These are phyloP conservation scores for Rhimphoctona megacephalus DNA, from an alignment of 2,888 invertebrate species.

Conservation along the genomic window DNA sequence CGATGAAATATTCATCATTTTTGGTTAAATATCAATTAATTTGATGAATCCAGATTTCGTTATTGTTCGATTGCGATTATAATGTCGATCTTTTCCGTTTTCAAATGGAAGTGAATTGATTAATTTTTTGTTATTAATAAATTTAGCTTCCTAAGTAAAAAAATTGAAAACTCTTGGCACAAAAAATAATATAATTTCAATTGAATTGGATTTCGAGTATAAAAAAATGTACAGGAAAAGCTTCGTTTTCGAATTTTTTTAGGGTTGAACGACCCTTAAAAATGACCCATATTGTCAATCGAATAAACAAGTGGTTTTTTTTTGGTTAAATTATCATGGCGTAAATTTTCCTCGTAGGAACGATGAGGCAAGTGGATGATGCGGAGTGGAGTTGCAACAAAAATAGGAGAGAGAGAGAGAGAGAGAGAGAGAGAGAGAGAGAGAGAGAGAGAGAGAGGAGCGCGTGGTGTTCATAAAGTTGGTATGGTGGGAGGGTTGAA, in stretches of 20 bases:
- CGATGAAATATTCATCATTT: too few species aligned
- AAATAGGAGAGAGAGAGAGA: constrained; percentile 1
- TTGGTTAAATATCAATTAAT: too few species aligned
- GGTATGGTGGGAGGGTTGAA: constrained; percentile 81
- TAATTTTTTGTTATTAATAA: background rate
- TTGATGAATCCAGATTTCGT: too few species aligned
- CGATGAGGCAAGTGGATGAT: constrained; percentile 1
- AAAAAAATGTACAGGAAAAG: too few species aligned
- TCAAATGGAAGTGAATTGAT: too few species aligned
- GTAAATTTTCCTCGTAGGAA: background rate
- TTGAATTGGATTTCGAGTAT: too few species aligned
- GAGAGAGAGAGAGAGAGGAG: constrained; percentile 7
- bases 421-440: background rate
- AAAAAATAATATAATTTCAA: too few species aligned
- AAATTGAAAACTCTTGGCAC: too few species aligned
- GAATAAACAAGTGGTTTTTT: background rate
- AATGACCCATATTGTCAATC: background rate
- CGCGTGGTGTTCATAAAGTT: constrained; percentile 51
- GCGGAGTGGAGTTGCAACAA: background rate
- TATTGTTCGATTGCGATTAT: too few species aligned
- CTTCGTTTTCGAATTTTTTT: background rate
- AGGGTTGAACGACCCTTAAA: background rate
- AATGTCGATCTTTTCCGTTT: too few species aligned
- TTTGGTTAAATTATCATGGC: background rate
- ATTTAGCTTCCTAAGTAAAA: background rate